Evolutionary conservation across 2,113 vertebrate genomes (phyloP).

Genomic region (Climacteris rufus): DNA sequence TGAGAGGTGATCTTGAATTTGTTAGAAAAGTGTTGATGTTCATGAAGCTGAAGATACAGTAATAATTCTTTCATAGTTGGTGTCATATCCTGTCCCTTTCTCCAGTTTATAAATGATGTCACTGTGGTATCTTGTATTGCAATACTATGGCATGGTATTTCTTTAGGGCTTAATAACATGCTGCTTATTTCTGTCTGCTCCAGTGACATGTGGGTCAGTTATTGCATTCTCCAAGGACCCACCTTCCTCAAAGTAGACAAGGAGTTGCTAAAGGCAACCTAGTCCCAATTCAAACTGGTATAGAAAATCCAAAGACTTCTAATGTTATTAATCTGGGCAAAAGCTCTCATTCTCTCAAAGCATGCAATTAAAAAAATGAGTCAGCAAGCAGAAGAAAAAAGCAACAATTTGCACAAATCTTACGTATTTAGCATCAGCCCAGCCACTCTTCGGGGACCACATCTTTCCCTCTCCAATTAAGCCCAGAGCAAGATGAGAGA

Average conservation of each 20-base stretch:
- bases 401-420: not conserved
- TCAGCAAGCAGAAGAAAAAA: not conserved
- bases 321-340: not conserved
- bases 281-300: not conserved
- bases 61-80: not conserved
- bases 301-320: not conserved
- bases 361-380: not conserved
- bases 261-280: not conserved
- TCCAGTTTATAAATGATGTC: not conserved
- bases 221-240: not conserved
- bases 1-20: not conserved
- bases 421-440: constrained; percentile 99
- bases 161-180: not conserved
- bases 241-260: not conserved
- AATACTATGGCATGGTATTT: not conserved
- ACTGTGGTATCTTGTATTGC: not conserved
- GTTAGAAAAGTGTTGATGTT: not conserved
- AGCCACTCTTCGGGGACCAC: constrained; percentile 99
- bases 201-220: not conserved
- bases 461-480: constrained; percentile 98
- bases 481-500: constrained; percentile 93
- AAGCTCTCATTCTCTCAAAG: not conserved
- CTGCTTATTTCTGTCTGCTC: not conserved
- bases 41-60: not conserved
- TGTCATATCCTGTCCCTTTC: not conserved